Evolutionary conservation across 2,797 vertebrate genomes (phyloP), one percentile per base, ranked within the genome.

Genomic region (Muscicapa comitata): DNA sequence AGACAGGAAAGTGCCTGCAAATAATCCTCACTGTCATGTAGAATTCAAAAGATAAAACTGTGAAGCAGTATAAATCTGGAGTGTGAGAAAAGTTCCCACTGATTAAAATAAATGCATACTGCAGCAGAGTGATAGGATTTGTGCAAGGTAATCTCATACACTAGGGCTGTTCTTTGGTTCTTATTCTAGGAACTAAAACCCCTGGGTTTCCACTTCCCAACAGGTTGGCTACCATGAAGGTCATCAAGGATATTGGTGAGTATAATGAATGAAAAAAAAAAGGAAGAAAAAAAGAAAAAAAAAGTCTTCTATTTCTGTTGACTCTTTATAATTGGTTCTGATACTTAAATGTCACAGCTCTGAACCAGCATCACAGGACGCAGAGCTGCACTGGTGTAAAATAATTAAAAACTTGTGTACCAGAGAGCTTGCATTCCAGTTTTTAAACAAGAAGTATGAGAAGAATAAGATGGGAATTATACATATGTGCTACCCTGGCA

Each of bases 401-500:
- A 62, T 62, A 66, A 51, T 51, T 75, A 23, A 76, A 76, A 71
- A 28, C 1, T 61, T 57, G 7, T 38, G 18, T 65, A 68, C 8
- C 7, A 57, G 10, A 66, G 5, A 53, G 20, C 24, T 66, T 42
- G 7, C 7, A 75, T 17, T 86, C 16, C 18, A 73, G 9, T 33
- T 17, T 40, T 53, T 65, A 78, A 87, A 47, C 8, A 74, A 70
- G 21, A 84, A 38, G 5, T 16, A 33, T 17, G 17, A 75, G 25
- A 67, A 57, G 3, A 80, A 25, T 55, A 91, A 51, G 25, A 8
- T 17, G 35, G 57, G 70, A 67, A 48, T 29, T 33, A 26, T 25
- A 3, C 26, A 37, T 65, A 20, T 0, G 0, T 31, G 18, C n/a
- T 75, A 24, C 17, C 19, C 15, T 43, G 21, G 2, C 1, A 55